Conservation (phyloP, 2,797 vertebrate genomes). For the Bradypodion ventrale region DNA sequence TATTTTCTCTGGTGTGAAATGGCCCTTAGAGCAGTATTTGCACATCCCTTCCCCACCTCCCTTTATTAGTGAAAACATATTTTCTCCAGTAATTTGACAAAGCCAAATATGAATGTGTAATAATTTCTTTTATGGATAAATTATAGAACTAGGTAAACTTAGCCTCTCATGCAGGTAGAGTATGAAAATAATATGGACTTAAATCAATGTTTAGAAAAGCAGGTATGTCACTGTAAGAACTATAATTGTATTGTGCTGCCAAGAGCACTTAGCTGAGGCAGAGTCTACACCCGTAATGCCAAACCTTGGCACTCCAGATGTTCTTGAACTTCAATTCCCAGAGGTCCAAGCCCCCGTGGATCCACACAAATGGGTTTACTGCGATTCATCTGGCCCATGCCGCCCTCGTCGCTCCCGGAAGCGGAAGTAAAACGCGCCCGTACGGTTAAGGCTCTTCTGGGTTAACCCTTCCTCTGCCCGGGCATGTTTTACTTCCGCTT, state of each 20-base stretch:
- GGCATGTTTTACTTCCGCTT: too few relatives aligned
- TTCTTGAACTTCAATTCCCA: too few relatives aligned
- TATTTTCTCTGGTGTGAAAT: conserved; percentile 19
- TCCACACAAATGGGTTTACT: too few relatives aligned
- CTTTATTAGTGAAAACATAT: conserved; percentile 58
- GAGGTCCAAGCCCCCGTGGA: too few relatives aligned
- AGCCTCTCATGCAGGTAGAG: conserved; percentile 48
- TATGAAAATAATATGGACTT: neutral
- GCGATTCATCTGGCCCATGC: too few relatives aligned
- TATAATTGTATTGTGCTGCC: neutral
- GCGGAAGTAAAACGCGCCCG: too few relatives aligned
- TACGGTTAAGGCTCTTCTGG: too few relatives aligned
- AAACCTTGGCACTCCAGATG: too few relatives aligned
- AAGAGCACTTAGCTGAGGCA: neutral
- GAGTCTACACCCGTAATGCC: neutral
- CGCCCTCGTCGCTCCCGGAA: too few relatives aligned
- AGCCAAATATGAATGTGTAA: conserved; percentile 59
- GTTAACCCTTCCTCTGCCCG: too few relatives aligned
- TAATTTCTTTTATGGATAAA: conserved; percentile 47
- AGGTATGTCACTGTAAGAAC: neutral
- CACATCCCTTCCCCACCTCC: conserved; percentile 50
- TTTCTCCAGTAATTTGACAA: conserved; percentile 10
- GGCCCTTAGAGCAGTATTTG: conserved; percentile 50
- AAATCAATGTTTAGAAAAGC: neutral
- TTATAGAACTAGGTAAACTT: conserved; percentile 60